Evolutionary conservation across 35 echinoderm and acorn worm species (phyloP).

Genomic region (Eucidaris tribuloides): DNA sequence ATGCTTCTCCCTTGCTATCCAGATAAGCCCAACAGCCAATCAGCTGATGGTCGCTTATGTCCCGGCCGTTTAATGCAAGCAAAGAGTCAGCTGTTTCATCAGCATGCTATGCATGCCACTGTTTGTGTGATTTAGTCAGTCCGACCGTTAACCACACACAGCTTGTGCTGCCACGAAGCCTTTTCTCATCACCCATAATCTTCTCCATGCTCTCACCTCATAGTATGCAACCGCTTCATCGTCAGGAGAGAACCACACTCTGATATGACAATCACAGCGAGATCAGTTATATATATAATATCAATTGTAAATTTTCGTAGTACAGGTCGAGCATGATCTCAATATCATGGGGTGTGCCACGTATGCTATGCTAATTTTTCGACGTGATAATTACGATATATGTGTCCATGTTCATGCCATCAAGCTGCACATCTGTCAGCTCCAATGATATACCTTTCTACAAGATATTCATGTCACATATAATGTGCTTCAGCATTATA

Average conservation of each 20-base stretch:
- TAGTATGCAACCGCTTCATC: background rate
- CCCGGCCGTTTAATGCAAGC: background rate
- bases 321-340: no score
- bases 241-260: background rate
- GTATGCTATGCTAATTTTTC: no score
- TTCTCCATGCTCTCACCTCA: background rate
- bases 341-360: no score
- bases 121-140: background rate
- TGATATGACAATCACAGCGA: background rate
- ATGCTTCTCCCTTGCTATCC: background rate
- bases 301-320: no score
- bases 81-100: slow-evolving; percentile 12
- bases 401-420: no score
- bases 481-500: no score
- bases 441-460: no score
- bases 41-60: slow-evolving; percentile 27
- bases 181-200: background rate
- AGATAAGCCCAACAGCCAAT: background rate
- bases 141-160: background rate
- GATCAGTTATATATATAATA: background rate
- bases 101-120: background rate
- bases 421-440: no score
- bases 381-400: no score
- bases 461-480: no score
- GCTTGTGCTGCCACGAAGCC: background rate